Evolutionary conservation across 2,888 invertebrate species (phyloP).

Genomic region (Synanthedon formicaeformis): DNA sequence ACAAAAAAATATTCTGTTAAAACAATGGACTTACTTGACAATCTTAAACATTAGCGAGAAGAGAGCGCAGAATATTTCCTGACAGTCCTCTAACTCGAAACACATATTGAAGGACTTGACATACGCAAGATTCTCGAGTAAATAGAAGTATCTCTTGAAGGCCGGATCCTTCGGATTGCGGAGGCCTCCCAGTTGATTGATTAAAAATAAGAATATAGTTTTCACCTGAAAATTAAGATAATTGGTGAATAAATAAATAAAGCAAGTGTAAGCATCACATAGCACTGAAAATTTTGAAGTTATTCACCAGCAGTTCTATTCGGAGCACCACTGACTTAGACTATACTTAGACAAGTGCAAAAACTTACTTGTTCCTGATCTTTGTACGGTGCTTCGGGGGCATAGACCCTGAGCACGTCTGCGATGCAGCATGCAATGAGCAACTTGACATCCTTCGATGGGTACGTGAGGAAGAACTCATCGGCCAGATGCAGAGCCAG

Average conservation of each 20-base stretch:
- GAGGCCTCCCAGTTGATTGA: conserved; percentile 91
- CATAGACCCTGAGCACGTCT: conserved; percentile 95
- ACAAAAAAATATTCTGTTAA: no score
- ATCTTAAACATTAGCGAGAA: conserved; percentile 96
- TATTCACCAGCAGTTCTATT: no score
- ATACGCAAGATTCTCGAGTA: conserved; percentile 95
- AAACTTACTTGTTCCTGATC: conserved; percentile 86
- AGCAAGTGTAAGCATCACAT: no score
- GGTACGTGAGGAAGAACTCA: conserved; percentile 91
- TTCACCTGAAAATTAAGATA: conserved; percentile 47
- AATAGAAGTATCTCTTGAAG: conserved; percentile 97
- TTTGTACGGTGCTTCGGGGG: conserved; percentile 97
- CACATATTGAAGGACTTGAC: conserved; percentile 99
- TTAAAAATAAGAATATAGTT: conserved; percentile 93
- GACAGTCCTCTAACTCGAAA: conserved; percentile 96
- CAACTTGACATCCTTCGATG: conserved; percentile 92
- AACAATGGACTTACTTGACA: conserved; percentile 81
- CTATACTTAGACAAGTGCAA: not conserved
- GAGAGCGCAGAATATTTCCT: conserved; percentile 94
- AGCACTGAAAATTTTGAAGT: no score
- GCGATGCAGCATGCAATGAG: conserved; percentile 97
- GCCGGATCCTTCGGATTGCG: conserved; percentile 97
- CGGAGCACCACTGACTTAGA: no score
- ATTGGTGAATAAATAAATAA: no score
- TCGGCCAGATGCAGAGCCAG: conserved; percentile 93